phyloP scores from a whole-genome alignment of 1,140 invertebrate genomes.

The Pectinophora gossypiella region DNA sequence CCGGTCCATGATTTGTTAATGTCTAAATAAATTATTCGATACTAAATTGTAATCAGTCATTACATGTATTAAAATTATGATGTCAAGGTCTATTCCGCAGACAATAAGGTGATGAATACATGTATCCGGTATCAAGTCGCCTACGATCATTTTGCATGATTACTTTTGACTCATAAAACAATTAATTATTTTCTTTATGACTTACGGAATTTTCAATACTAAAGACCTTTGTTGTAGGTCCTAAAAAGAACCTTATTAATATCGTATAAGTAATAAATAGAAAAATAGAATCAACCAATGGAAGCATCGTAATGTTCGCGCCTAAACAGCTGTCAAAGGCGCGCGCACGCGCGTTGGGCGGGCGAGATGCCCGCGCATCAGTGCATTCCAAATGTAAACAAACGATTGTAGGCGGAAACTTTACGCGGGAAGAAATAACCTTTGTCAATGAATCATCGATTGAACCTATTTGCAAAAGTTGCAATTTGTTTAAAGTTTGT shows the following conservation, averaged over 20 bases:
- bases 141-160: conserved; percentile 23
- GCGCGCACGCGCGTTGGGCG: conserved; percentile 17
- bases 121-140: conserved; percentile 34
- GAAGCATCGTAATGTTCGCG: conserved; percentile 1
- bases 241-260: background rate
- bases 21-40: conserved; percentile 8
- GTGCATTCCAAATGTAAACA: background rate
- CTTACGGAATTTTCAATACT: background rate
- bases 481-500: no score
- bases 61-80: conserved; percentile 20
- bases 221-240: background rate
- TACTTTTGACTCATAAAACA: background rate
- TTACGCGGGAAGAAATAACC: background rate
- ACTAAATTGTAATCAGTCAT: conserved; percentile 15
- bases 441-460: background rate
- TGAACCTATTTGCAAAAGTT: background rate
- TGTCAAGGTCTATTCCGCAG: conserved; percentile 38
- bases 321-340: background rate
- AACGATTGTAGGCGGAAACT: background rate
- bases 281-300: background rate
- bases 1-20: conserved; percentile 10
- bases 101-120: conserved; percentile 46
- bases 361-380: conserved; percentile 16
- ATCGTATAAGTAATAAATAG: background rate
- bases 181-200: background rate